Evolutionary conservation across 2,888 invertebrate genomes (phyloP).

Genomic region (Panopea generosa): DNA sequence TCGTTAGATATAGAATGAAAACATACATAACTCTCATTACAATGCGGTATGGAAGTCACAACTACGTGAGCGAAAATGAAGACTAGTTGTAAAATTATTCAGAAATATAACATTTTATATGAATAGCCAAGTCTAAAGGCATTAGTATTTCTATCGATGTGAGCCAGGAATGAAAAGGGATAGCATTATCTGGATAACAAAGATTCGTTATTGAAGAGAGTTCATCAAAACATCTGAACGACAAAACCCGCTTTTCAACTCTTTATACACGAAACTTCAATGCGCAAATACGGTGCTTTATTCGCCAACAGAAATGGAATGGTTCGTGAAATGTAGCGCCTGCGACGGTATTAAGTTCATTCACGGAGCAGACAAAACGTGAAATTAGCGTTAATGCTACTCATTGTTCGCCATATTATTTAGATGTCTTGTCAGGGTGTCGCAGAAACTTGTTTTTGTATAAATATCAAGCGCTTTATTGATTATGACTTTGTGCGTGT

Average conservation of each 20-base stretch:
- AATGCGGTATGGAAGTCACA: too few species aligned
- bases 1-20: too few species aligned
- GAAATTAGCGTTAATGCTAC: too few species aligned
- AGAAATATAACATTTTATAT: too few species aligned
- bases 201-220: conserved; percentile 23
- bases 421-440: neutral
- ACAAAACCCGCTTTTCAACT: neutral
- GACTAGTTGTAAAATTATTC: too few species aligned
- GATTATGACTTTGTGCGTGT: neutral
- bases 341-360: too few species aligned
- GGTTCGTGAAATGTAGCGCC: too few species aligned
- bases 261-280: neutral
- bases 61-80: too few species aligned
- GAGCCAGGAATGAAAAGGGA: conserved; percentile 5
- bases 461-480: neutral
- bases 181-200: conserved; percentile 30
- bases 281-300: neutral
- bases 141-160: neutral
- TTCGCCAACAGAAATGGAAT: too few species aligned
- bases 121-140: too few species aligned
- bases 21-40: too few species aligned
- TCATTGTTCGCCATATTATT: neutral
- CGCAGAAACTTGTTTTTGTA: neutral
- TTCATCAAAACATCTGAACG: conserved; percentile 28
- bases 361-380: too few species aligned